Evolutionary conservation across 2,113 vertebrate genomes (phyloP).

Genomic region (Pedetes capensis): DNA sequence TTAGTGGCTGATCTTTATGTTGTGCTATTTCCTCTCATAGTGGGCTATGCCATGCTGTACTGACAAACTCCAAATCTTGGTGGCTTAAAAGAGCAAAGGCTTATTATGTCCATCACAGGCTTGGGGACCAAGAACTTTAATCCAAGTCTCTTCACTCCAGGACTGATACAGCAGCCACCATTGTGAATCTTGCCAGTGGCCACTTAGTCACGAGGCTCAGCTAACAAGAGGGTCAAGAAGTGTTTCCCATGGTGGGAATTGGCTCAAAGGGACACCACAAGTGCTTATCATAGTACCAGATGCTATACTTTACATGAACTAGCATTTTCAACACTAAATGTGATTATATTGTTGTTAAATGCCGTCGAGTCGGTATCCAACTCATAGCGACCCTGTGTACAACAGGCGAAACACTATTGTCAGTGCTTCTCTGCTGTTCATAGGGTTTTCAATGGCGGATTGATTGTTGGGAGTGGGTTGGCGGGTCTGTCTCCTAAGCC

Average conservation of each 20-base stretch:
- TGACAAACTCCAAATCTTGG: neutral
- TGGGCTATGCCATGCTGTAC: no score
- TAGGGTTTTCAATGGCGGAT: no score
- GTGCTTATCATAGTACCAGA: neutral
- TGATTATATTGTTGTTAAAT: no score
- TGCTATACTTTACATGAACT: no score
- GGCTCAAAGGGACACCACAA: neutral
- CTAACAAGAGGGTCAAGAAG: neutral
- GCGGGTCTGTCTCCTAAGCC: no score
- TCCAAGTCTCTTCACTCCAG: neutral
- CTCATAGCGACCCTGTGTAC: no score
- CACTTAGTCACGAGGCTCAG: neutral
- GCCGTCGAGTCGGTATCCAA: no score
- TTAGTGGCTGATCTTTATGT: no score
- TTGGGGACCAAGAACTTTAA: neutral
- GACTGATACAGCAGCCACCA: neutral
- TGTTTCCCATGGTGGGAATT: neutral
- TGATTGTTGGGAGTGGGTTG: no score
- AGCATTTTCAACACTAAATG: neutral
- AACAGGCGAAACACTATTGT: no score
- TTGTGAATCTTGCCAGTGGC: neutral
- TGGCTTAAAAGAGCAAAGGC: neutral
- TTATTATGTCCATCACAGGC: neutral
- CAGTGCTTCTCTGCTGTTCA: no score
- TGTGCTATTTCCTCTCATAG: fast-evolving